A percentile compares a stretch with the other conserved stretches of the same genome.
Conservation (phyloP, 2,888 invertebrate species). For the Rhagonycha fulva region DNA sequence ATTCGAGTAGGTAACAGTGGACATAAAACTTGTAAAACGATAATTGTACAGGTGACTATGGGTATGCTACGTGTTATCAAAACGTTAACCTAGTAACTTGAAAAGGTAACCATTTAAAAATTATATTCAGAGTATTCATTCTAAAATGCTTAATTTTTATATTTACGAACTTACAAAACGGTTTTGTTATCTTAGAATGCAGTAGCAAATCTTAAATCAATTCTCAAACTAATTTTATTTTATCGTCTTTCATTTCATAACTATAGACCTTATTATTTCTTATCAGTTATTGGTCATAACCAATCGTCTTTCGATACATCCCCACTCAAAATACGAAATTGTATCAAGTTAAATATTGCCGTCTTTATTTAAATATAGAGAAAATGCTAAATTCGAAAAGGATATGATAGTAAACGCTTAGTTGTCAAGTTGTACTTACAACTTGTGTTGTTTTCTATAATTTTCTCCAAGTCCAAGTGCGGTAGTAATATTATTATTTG, state of each 20-base stretch:
- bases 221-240: conserved; percentile 10
- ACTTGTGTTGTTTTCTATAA: conserved; percentile 8
- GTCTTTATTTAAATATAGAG: conserved; percentile 1
- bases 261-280: conserved; percentile 34
- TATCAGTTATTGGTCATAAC: conserved; percentile 49
- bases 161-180: neutral
- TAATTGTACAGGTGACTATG: neutral
- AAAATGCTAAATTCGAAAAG: conserved; percentile 1
- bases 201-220: neutral
- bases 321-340: conserved; percentile 17
- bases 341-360: neutral
- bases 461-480: conserved; percentile 16
- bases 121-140: neutral
- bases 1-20: neutral
- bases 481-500: neutral
- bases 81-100: neutral
- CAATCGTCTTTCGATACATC: conserved; percentile 31
- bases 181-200: neutral
- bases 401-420: neutral
- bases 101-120: neutral
- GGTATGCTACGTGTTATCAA: neutral
- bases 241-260: conserved; percentile 23
- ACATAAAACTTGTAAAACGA: neutral
- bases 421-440: neutral
- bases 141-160: neutral